phyloP scores from a whole-genome alignment of 1,140 invertebrate species.

The Cyclargus thomasi region DNA sequence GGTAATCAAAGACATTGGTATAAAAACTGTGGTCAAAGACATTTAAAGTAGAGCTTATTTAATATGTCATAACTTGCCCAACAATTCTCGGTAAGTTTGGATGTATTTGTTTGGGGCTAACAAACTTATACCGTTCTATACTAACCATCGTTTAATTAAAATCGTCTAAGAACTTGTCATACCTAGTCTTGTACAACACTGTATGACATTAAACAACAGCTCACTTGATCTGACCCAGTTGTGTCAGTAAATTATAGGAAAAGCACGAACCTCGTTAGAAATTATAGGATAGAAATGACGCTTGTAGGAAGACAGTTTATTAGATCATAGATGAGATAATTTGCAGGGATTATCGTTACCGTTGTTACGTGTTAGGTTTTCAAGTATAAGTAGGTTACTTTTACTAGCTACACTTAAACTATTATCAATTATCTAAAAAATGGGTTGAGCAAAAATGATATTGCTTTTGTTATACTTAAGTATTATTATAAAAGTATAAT shows the following conservation, averaged over 20 bases:
- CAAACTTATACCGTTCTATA: too few species aligned
- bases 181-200: neutral
- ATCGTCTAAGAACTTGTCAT: neutral
- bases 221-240: neutral
- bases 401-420: neutral
- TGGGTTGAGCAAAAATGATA: neutral
- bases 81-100: too few species aligned
- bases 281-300: neutral
- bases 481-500: too few species aligned
- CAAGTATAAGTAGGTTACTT: neutral
- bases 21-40: too few species aligned
- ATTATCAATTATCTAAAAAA: neutral
- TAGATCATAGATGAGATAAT: neutral
- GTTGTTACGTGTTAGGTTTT: neutral
- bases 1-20: too few species aligned
- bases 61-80: too few species aligned
- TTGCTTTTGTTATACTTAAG: neutral
- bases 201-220: constrained; percentile 9
- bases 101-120: too few species aligned
- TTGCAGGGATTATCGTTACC: neutral
- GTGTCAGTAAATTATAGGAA: neutral
- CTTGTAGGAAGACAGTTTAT: neutral
- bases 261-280: neutral
- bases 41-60: too few species aligned
- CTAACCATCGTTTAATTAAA: too few species aligned